phyloP scores from a whole-genome alignment of 2,888 invertebrate genomes.

The Aspidiotus destructor region DNA sequence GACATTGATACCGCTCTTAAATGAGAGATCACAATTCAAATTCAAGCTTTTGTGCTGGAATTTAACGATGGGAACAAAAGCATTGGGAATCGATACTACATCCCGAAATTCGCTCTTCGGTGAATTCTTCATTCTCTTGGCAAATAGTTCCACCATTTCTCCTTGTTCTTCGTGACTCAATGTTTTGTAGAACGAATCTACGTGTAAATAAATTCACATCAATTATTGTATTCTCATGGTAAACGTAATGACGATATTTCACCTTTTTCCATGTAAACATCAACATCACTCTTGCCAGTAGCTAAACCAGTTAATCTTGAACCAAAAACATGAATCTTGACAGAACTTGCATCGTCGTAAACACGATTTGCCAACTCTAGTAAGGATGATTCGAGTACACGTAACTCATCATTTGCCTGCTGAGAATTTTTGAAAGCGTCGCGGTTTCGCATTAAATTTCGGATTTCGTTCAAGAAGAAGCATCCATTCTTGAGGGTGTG shows the following conservation, averaged over 20 bases:
- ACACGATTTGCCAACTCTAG: background rate
- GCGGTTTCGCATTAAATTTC: background rate
- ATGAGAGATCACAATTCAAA: constrained; percentile 35
- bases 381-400: background rate
- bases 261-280: constrained; percentile 36
- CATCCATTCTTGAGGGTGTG: no score
- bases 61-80: constrained; percentile 36
- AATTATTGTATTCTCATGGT: no score
- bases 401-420: background rate
- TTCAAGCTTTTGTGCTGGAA: constrained; percentile 31
- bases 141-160: background rate
- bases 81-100: constrained; percentile 33
- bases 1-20: constrained; percentile 36
- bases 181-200: no score
- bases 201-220: no score
- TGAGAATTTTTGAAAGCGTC: constrained; percentile 8
- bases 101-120: constrained; percentile 24
- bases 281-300: constrained; percentile 35
- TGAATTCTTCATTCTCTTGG: constrained; percentile 5
- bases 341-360: background rate
- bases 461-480: background rate
- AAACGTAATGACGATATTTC: background rate
- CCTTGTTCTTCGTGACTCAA: no score
- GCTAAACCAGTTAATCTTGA: constrained; percentile 37
- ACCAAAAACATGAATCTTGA: constrained; percentile 34